Evolutionary conservation across 2,797 vertebrate genomes (phyloP).

Genomic region (Pantherophis vulpinus): DNA sequence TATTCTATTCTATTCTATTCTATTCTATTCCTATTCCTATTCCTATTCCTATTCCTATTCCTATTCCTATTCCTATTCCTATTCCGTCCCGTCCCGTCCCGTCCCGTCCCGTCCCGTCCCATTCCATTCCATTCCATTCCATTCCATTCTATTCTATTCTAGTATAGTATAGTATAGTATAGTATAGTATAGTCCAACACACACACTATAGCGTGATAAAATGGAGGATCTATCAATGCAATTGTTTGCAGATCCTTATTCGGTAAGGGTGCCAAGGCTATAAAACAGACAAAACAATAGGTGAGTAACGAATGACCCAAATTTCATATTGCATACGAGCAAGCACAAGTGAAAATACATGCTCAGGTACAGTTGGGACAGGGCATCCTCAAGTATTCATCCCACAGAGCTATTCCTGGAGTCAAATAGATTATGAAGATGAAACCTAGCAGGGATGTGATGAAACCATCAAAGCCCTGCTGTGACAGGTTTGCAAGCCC

Average conservation of each 20-base stretch:
- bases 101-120: too few species aligned
- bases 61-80: too few species aligned
- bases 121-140: accelerated
- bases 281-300: not conserved
- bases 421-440: not conserved
- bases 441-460: not conserved
- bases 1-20: too few species aligned
- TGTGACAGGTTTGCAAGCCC: not conserved
- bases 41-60: too few species aligned
- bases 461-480: not conserved
- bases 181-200: not conserved
- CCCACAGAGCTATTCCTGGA: not conserved
- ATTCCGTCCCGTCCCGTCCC: too few species aligned
- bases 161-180: too few species aligned
- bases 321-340: not conserved
- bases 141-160: too few species aligned
- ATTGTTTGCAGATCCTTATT: not conserved
- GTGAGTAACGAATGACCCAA: not conserved
- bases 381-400: not conserved
- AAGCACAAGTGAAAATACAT: not conserved
- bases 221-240: not conserved
- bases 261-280: not conserved
- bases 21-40: too few species aligned
- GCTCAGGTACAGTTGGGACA: not conserved
- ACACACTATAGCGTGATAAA: not conserved